A percentile compares a stretch with the other conserved stretches of the same genome.
Evolutionary conservation across 2,888 invertebrate genomes (phyloP).

Genomic region (Drosophila algonquin): DNA sequence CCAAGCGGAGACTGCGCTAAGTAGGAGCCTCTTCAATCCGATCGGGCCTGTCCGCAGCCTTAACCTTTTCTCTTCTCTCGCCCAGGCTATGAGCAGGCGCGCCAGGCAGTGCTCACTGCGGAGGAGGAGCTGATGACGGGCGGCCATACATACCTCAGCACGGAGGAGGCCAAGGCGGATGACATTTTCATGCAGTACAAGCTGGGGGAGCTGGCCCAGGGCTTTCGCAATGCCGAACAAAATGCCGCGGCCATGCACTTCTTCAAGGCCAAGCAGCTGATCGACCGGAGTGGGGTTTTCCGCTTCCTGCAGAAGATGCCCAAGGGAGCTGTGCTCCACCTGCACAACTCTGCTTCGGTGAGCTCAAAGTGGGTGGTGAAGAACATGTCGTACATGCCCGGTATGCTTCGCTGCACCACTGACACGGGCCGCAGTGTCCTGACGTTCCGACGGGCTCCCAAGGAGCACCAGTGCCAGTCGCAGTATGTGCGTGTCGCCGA

Average conservation of each 20-base stretch:
- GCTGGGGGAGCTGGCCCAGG: constrained; percentile 72
- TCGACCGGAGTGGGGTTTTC: constrained; percentile 86
- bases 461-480: constrained; percentile 68
- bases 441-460: constrained; percentile 63
- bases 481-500: constrained; percentile 73
- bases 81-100: constrained; percentile 78
- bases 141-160: constrained; percentile 71
- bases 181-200: constrained; percentile 80
- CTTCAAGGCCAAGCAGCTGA: constrained; percentile 84
- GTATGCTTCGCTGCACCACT: constrained; percentile 76
- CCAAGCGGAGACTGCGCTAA: constrained; percentile 34
- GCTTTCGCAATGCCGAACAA: constrained; percentile 73
- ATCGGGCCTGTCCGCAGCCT: background rate
- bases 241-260: constrained; percentile 86
- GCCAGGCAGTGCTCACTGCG: constrained; percentile 77
- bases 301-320: constrained; percentile 86
- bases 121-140: constrained; percentile 81
- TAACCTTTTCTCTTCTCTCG: background rate
- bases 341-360: constrained; percentile 85
- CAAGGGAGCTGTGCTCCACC: constrained; percentile 86
- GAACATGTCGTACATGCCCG: constrained; percentile 85
- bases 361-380: constrained; percentile 85
- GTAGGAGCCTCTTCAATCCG: constrained; percentile 30
- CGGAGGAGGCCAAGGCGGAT: constrained; percentile 75
- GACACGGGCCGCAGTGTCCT: constrained; percentile 57